These are phyloP conservation scores for Siderastrea radians DNA, from an alignment of 92 coral and sea anemone genomes.

Conservation along the genomic window DNA sequence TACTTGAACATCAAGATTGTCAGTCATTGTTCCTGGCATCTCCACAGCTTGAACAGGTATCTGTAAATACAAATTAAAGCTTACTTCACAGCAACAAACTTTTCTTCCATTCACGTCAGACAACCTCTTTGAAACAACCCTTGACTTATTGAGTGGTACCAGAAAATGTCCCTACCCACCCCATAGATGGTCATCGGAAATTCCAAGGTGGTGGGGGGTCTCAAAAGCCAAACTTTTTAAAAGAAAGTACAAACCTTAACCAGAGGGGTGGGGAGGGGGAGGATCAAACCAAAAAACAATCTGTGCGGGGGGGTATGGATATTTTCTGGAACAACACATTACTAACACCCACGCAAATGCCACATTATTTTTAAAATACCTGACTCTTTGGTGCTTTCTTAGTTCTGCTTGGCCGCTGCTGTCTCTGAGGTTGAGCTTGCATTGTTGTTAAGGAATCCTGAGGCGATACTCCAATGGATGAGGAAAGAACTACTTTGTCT, in stretches of 20 bases:
- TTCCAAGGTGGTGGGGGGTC: too few species aligned
- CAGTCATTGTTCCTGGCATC: constrained; percentile 97
- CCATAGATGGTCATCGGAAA: too few species aligned
- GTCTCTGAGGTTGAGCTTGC: constrained; percentile 80
- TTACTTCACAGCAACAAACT: background rate
- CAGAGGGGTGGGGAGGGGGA: too few species aligned
- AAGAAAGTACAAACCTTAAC: too few species aligned
- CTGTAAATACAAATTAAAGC: constrained; percentile 41
- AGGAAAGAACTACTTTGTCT: constrained; percentile 64
- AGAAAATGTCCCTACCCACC: too few species aligned
- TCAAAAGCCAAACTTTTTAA: too few species aligned
- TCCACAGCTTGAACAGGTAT: constrained; percentile 96
- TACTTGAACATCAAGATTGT: constrained; percentile 97
- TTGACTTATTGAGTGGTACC: too few species aligned
- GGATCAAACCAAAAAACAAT: too few species aligned
- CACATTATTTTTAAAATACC: background rate
- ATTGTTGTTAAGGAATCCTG: constrained; percentile 39
- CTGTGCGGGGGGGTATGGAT: too few species aligned
- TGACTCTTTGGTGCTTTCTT: constrained; percentile 85
- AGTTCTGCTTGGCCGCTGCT: constrained; percentile 69
- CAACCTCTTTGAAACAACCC: too few species aligned
- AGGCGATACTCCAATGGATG: constrained; percentile 40
- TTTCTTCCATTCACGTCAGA: too few species aligned
- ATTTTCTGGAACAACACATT: background rate
- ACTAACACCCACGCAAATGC: background rate